Evolutionary conservation across 2,888 invertebrate species (phyloP).

Genomic region (Biston stratarius): DNA sequence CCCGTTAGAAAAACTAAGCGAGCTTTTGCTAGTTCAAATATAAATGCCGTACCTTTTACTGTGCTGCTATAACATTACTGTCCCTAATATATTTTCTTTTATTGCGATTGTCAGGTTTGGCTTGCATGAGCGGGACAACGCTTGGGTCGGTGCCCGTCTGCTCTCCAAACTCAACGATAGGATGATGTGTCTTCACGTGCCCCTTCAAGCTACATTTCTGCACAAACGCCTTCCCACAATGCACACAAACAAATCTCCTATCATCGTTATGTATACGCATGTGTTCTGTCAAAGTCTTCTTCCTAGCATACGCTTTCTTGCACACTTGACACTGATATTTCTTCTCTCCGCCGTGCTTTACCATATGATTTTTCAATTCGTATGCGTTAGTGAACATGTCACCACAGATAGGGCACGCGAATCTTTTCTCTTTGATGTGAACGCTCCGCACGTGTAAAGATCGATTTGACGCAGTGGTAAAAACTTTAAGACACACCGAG

Average conservation of each 20-base stretch:
- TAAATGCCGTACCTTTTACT: background rate
- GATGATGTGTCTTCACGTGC: conserved; percentile 24
- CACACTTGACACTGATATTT: conserved; percentile 16
- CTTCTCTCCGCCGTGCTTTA: conserved; percentile 35
- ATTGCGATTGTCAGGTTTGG: background rate
- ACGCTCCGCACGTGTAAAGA: conserved; percentile 73
- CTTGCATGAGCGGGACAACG: background rate
- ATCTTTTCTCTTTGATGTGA: conserved; percentile 55
- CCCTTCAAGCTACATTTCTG: conserved; percentile 58
- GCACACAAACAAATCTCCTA: conserved; percentile 47
- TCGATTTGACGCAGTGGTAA: conserved; percentile 66
- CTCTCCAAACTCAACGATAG: background rate
- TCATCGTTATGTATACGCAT: conserved; percentile 32
- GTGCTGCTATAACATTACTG: background rate
- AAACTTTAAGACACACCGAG: conserved; percentile 68
- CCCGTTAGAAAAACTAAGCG: too few species aligned
- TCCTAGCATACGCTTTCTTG: conserved; percentile 57
- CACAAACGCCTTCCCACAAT: conserved; percentile 66
- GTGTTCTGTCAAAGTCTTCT: conserved; percentile 54
- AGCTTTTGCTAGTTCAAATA: too few species aligned
- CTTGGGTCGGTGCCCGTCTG: background rate
- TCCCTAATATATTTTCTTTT: background rate
- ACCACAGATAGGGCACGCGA: conserved; percentile 14
- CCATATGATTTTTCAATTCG: conserved; percentile 68
- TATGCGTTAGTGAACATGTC: conserved; percentile 2